A percentile compares a stretch with the other conserved stretches of the same genome.
These are phyloP conservation scores for Notodonta ziczac DNA, from an alignment of 2,888 invertebrate genomes.

Conservation along the genomic window DNA sequence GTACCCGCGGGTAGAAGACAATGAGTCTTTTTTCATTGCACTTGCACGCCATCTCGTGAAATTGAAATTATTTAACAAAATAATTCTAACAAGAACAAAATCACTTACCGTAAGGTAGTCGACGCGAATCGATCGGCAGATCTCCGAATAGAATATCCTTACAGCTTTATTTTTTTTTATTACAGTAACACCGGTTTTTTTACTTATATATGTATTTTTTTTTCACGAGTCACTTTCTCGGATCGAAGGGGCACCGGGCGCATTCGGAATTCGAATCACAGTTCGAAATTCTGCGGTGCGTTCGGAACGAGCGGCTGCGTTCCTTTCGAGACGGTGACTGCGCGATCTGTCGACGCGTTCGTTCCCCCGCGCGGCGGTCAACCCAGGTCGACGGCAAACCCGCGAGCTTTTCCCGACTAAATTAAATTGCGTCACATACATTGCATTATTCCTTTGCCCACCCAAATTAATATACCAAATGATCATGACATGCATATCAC, in stretches of 20 bases:
- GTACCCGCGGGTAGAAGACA: slow-evolving; percentile 45
- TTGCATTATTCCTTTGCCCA: slow-evolving; percentile 20
- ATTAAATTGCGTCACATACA: slow-evolving; percentile 28
- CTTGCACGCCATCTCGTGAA: slow-evolving; percentile 46
- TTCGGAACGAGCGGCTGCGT: slow-evolving; percentile 56
- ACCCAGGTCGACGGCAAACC: slow-evolving; percentile 45
- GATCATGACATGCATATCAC: slow-evolving; percentile 15
- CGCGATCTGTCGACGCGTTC: slow-evolving; percentile 50
- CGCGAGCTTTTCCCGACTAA: slow-evolving; percentile 22
- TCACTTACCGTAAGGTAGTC: slow-evolving; percentile 69
- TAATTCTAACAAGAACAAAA: not conserved
- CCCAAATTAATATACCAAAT: not conserved
- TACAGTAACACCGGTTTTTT: slow-evolving; percentile 57
- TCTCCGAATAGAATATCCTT: slow-evolving; percentile 60
- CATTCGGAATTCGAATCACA: slow-evolving; percentile 42
- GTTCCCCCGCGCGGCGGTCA: slow-evolving; percentile 71
- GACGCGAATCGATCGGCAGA: slow-evolving; percentile 46
- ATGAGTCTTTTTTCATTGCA: slow-evolving; percentile 41
- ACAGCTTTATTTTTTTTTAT: slow-evolving; percentile 53
- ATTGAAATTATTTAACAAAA: slow-evolving; percentile 7
- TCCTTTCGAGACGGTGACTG: slow-evolving; percentile 73
- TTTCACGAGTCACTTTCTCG: slow-evolving; percentile 66
- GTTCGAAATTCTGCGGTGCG: slow-evolving; percentile 35
- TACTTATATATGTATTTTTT: too few relatives aligned
- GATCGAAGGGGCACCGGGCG: slow-evolving; percentile 35